These are phyloP conservation scores for Oryzias dopingdopingensis DNA, from an alignment of 2,797 vertebrate genomes.

Conservation along the genomic window DNA sequence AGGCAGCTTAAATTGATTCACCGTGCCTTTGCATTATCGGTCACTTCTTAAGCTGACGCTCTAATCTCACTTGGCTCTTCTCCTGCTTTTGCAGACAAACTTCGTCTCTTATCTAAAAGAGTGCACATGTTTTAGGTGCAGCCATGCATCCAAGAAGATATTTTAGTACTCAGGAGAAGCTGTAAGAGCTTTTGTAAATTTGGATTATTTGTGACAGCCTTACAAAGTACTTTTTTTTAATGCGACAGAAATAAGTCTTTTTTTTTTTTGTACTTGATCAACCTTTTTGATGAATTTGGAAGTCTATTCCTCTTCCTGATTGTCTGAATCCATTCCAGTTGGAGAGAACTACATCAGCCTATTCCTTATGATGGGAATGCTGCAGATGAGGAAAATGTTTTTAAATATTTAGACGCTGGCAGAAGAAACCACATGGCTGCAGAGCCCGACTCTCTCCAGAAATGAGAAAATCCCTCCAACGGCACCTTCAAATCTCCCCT, in stretches of 20 bases:
- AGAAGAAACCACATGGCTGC: background rate
- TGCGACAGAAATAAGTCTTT: conserved; percentile 27
- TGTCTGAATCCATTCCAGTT: too few species aligned
- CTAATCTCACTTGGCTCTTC: conserved; percentile 26
- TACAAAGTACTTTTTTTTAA: conserved; percentile 24
- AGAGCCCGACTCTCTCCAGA: background rate
- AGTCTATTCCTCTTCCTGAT: background rate
- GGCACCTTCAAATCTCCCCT: conserved; percentile 1
- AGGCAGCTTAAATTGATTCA: conserved; percentile 50
- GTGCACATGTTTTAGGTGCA: background rate
- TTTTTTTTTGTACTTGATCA: conserved; percentile 1
- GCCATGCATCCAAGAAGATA: conserved; percentile 12
- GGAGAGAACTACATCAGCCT: too few species aligned
- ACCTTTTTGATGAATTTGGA: conserved; percentile 39
- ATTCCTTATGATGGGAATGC: too few species aligned
- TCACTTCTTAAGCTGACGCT: conserved; percentile 40
- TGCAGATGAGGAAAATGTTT: too few species aligned
- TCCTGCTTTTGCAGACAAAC: conserved; percentile 24
- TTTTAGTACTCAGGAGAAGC: conserved; percentile 6
- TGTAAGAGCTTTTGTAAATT: conserved; percentile 9
- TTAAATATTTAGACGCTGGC: too few species aligned
- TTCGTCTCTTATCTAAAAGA: conserved; percentile 16
- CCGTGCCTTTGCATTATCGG: conserved; percentile 46
- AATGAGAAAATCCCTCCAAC: background rate
- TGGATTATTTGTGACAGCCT: conserved; percentile 1